Percentiles rank a stretch among this genome's conserved stretches.
Evolutionary conservation across 2,888 invertebrate species (phyloP).

Genomic region (Drosophila pseudotalamancana): DNA sequence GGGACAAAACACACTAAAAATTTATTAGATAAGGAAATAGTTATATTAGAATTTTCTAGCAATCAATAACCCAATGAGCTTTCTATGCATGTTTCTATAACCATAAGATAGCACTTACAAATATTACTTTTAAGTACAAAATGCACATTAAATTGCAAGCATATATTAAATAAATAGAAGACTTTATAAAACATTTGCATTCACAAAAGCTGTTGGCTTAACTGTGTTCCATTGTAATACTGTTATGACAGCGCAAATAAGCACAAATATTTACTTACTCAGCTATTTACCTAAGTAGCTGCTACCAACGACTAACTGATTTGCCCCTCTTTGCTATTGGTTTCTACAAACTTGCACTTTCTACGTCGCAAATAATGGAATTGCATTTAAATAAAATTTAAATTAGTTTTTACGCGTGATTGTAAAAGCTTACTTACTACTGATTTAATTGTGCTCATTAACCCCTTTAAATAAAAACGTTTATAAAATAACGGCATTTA

Average conservation of each 20-base stretch:
- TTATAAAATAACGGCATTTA: not conserved
- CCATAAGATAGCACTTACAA: too few species aligned
- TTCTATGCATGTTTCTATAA: too few species aligned
- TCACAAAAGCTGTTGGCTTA: conserved; percentile 14
- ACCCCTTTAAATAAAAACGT: not conserved
- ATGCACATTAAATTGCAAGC: not conserved
- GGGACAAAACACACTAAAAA: conserved; percentile 16
- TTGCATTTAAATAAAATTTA: conserved; percentile 49
- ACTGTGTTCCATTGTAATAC: conserved; percentile 28
- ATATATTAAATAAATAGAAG: not conserved
- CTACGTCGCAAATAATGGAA: conserved; percentile 37
- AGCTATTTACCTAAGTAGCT: conserved; percentile 28
- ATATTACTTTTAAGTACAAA: not conserved
- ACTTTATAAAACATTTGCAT: conserved; percentile 14
- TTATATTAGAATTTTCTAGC: not conserved
- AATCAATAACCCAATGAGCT: not conserved
- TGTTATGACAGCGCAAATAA: conserved; percentile 45
- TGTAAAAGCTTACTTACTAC: conserved; percentile 47
- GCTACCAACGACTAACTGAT: conserved; percentile 5
- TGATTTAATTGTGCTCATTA: conserved; percentile 34
- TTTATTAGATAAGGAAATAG: not conserved
- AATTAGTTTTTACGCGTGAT: conserved; percentile 14
- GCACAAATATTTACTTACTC: conserved; percentile 52
- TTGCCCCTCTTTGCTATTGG: conserved; percentile 37
- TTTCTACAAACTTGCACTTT: conserved; percentile 41